phyloP scores from a whole-genome alignment of 2,113 vertebrate genomes.

The Mesembrinibis cayennensis region DNA sequence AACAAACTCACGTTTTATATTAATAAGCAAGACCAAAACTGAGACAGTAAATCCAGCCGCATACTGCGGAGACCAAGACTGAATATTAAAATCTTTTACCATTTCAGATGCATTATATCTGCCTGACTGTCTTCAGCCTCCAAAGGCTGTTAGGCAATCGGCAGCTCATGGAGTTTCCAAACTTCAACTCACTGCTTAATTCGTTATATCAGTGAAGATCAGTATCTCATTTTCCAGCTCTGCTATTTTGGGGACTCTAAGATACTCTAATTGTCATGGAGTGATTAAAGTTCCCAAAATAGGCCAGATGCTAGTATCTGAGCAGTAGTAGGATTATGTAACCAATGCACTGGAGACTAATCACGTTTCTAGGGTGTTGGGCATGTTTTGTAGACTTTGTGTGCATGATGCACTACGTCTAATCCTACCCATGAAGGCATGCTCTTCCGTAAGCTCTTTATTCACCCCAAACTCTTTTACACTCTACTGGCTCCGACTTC shows the following conservation, averaged over 20 bases:
- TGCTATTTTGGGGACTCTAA: background rate
- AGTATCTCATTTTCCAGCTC: background rate
- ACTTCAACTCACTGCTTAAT: background rate
- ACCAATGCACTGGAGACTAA: background rate
- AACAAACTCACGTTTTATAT: background rate
- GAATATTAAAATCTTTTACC: accelerated
- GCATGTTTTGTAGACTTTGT: background rate
- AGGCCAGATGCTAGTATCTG: background rate
- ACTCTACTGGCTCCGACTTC: background rate
- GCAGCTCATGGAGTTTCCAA: background rate
- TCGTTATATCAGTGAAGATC: background rate
- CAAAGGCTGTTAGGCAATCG: background rate
- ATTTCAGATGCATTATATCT: background rate
- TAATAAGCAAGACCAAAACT: background rate
- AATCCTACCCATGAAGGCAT: background rate
- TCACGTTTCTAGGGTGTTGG: background rate
- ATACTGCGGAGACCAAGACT: accelerated
- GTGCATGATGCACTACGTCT: background rate
- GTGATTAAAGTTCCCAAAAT: background rate
- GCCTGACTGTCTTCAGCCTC: background rate
- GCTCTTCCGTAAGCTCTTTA: background rate
- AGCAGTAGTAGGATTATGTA: background rate
- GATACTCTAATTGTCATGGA: background rate
- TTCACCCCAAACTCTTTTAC: background rate
- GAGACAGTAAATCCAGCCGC: background rate